These are phyloP conservation scores for Oncorhynchus clarkii DNA, from an alignment of 2,113 vertebrate species.

Conservation along the genomic window DNA sequence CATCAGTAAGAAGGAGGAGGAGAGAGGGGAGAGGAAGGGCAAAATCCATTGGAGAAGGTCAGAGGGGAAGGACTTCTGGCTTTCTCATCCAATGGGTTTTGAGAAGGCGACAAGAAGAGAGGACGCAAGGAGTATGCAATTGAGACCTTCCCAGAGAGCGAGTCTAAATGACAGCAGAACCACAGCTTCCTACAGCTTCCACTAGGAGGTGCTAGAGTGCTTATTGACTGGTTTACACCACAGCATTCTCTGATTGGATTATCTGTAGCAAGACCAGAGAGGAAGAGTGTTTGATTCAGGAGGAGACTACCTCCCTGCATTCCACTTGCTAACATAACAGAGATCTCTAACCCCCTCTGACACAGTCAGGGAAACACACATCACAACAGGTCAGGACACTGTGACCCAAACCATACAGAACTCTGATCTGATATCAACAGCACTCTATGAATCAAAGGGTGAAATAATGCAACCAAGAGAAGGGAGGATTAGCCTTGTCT, in stretches of 20 bases:
- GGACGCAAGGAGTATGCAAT: no score
- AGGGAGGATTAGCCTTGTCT: no score
- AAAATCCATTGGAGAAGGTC: background rate
- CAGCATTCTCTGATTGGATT: background rate
- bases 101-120: no score
- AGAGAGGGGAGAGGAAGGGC: background rate
- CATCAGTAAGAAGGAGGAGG: background rate
- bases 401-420: background rate
- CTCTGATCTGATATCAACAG: background rate
- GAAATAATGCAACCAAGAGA: background rate
- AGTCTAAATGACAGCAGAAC: background rate
- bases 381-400: background rate
- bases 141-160: no score
- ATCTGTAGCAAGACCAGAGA: slow-evolving; percentile 1
- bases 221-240: slow-evolving; percentile 3
- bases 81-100: no score
- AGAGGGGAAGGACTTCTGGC: background rate
- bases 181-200: background rate
- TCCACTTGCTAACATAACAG: slow-evolving; percentile 3
- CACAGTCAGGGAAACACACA: background rate
- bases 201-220: slow-evolving; percentile 47
- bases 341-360: background rate
- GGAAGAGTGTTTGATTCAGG: slow-evolving; percentile 10
- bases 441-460: background rate
- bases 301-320: slow-evolving; percentile 27